These are phyloP conservation scores for Geopemphigus sp. DNA, from an alignment of 1,140 invertebrate genomes.

Conservation along the genomic window DNA sequence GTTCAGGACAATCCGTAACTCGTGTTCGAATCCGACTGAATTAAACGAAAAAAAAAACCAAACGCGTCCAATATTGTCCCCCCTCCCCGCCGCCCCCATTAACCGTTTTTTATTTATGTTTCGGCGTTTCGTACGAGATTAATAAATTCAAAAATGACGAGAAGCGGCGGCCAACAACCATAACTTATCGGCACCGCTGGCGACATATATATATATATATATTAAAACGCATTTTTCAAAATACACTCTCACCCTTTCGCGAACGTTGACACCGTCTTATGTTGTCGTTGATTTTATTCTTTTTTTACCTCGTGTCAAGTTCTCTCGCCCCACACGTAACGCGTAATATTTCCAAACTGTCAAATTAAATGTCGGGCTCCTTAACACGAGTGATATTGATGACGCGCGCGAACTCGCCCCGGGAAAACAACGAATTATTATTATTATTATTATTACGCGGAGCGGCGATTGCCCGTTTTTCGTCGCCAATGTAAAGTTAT, in stretches of 20 bases:
- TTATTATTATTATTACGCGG: too few species aligned
- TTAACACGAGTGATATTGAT: slow-evolving; percentile 36
- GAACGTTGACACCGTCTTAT: slow-evolving; percentile 26
- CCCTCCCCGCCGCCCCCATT: too few species aligned
- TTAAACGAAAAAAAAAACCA: too few species aligned
- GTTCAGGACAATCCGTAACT: too few species aligned
- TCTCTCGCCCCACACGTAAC: slow-evolving; percentile 1
- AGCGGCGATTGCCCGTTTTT: not conserved
- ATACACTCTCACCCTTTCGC: not conserved
- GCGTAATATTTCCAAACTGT: slow-evolving; percentile 37
- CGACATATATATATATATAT: too few species aligned
- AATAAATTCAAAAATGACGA: too few species aligned
- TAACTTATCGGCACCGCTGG: not conserved
- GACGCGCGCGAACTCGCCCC: not conserved
- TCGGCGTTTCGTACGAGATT: too few species aligned
- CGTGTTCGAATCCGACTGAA: too few species aligned
- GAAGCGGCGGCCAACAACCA: not conserved
- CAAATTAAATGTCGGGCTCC: slow-evolving; percentile 20
- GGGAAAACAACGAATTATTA: slow-evolving; percentile 23
- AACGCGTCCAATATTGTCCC: too few species aligned
- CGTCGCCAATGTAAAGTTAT: not conserved
- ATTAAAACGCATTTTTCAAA: slow-evolving; percentile 32
- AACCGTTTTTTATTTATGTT: too few species aligned
- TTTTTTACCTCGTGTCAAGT: slow-evolving; percentile 16
- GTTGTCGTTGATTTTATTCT: slow-evolving; percentile 34